phyloP scores from a whole-genome alignment of 1,140 invertebrate species.

The Anthonomus grandis region DNA sequence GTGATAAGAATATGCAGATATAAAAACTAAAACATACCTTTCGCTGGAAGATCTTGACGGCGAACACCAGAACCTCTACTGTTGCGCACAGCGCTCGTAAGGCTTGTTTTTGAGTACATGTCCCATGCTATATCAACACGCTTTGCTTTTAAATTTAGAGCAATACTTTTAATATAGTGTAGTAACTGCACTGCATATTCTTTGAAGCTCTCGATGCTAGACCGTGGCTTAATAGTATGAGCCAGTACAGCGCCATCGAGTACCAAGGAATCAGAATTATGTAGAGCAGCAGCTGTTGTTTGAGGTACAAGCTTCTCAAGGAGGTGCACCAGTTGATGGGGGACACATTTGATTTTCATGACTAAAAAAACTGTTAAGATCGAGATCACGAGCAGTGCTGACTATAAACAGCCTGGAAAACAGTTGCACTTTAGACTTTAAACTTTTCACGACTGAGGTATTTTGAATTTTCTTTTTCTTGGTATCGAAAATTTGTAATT shows the following conservation, averaged over 20 bases:
- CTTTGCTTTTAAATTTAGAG: no score
- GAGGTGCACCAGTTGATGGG: not conserved
- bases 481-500: not conserved
- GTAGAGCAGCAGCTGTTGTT: not conserved
- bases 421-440: not conserved
- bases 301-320: not conserved
- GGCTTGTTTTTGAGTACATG: no score
- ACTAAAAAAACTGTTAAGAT: not conserved
- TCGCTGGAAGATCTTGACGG: no score
- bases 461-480: not conserved
- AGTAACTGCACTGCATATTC: no score
- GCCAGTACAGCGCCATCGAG: not conserved
- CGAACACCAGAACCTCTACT: no score
- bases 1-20: not conserved
- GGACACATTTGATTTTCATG: not conserved
- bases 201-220: no score
- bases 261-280: not conserved
- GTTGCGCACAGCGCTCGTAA: no score
- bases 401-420: not conserved
- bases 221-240: no score
- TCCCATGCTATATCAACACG: no score
- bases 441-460: not conserved
- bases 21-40: not conserved
- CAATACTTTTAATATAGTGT: no score
- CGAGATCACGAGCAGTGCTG: not conserved